Conservation (phyloP, 2,888 invertebrate genomes). For the Metopia argyrocephala region DNA sequence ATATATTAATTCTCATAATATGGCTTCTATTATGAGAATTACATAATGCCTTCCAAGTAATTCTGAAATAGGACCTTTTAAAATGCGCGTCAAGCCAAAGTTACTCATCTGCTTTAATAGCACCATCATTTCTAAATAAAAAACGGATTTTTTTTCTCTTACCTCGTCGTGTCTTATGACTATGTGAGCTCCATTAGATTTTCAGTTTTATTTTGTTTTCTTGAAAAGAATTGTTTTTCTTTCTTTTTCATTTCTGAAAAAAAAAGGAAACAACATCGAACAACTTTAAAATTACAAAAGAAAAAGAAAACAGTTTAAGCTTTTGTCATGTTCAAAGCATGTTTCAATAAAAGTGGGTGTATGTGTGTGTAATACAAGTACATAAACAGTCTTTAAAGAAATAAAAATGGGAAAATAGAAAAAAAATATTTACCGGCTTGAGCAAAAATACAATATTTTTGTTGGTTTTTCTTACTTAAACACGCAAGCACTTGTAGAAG, state of each 20-base stretch:
- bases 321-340: neutral
- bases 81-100: too few relatives aligned
- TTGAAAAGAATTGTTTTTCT: neutral
- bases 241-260: neutral
- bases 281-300: neutral
- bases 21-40: too few relatives aligned
- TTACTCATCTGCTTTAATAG: conserved; percentile 27
- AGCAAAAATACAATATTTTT: conserved; percentile 44
- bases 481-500: neutral
- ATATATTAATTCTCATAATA: too few relatives aligned
- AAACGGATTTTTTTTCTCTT: conserved; percentile 45
- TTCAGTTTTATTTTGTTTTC: conserved; percentile 9
- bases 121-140: conserved; percentile 35
- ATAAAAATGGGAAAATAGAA: neutral
- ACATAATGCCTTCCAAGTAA: too few relatives aligned
- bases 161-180: conserved; percentile 40
- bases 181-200: conserved; percentile 52
- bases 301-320: conserved; percentile 25
- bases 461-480: conserved; percentile 25
- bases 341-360: neutral
- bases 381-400: neutral
- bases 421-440: conserved; percentile 33
- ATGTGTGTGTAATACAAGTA: neutral
- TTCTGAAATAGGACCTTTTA: too few relatives aligned
- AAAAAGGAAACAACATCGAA: conserved; percentile 25